phyloP scores from a whole-genome alignment of 2,888 invertebrate genomes.

The Catonia carolina region DNA sequence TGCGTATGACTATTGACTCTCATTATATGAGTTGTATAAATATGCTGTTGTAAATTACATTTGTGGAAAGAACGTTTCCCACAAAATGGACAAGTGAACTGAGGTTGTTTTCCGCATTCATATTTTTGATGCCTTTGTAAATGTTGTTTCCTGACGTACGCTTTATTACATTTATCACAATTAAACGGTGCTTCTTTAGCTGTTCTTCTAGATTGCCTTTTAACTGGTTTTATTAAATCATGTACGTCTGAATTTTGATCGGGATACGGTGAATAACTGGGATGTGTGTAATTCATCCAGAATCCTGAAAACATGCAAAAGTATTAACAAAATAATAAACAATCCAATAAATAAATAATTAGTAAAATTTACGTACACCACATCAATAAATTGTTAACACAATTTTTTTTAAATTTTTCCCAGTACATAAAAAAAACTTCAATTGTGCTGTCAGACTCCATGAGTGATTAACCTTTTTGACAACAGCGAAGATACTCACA shows the following conservation, averaged over 20 bases:
- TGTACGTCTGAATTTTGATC: not conserved
- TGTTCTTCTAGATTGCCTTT: slow-evolving; percentile 5
- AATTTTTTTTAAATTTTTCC: too few species aligned
- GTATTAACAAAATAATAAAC: too few species aligned
- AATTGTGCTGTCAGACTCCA: too few species aligned
- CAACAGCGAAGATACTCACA: too few species aligned
- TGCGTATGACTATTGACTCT: too few species aligned
- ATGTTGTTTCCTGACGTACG: slow-evolving; percentile 4
- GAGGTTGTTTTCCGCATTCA: slow-evolving; percentile 6
- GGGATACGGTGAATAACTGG: not conserved
- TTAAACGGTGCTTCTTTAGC: slow-evolving; percentile 5
- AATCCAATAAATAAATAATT: too few species aligned
- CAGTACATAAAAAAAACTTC: too few species aligned
- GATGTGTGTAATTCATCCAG: slow-evolving; percentile 10
- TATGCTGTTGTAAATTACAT: slow-evolving; percentile 4
- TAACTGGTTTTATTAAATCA: not conserved
- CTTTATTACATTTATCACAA: slow-evolving; percentile 2
- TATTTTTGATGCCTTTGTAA: slow-evolving; percentile 4
- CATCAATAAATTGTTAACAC: too few species aligned
- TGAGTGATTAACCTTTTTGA: too few species aligned
- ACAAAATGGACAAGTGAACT: slow-evolving; percentile 6
- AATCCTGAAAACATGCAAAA: not conserved
- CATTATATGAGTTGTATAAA: slow-evolving; percentile 7
- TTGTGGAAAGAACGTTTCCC: slow-evolving; percentile 2
- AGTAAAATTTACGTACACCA: too few species aligned